These are phyloP conservation scores for Pseudopleuronectes americanus DNA, from an alignment of 2,797 vertebrate genomes.

Conservation along the genomic window DNA sequence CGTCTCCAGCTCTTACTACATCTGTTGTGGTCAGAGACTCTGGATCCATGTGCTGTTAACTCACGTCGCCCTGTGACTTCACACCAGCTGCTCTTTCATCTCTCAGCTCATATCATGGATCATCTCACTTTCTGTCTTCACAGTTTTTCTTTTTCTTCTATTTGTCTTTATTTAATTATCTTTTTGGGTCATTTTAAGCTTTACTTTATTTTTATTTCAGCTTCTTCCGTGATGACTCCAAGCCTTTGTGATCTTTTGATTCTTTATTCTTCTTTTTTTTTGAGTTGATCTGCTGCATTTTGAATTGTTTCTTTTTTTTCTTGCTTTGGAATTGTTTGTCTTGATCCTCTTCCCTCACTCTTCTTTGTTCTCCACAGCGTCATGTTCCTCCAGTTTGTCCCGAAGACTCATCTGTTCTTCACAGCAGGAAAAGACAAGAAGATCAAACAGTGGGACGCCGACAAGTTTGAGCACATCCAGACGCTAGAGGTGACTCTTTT, in stretches of 20 bases:
- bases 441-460: conserved; percentile 99
- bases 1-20: conserved; percentile 51
- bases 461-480: conserved; percentile 96
- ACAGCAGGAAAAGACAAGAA: conserved; percentile 95
- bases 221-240: no score
- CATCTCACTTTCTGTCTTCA: conserved; percentile 1
- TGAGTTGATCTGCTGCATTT: neutral
- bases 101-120: conserved; percentile 18
- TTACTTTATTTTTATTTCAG: no score
- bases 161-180: neutral
- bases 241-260: neutral
- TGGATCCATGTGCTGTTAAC: conserved; percentile 14
- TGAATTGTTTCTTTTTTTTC: neutral
- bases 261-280: neutral
- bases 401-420: conserved; percentile 98
- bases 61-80: conserved; percentile 42
- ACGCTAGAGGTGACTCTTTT: conserved; percentile 90
- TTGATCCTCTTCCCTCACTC: neutral
- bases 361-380: conserved; percentile 80
- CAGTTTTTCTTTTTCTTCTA: neutral
- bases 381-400: conserved; percentile 96
- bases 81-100: conserved; percentile 40
- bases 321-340: neutral
- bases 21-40: conserved; percentile 35
- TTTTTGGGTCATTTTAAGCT: no score